Evolutionary conservation across 1,140 invertebrate genomes (phyloP).

Genomic region (Aphaenogaster rudis): DNA sequence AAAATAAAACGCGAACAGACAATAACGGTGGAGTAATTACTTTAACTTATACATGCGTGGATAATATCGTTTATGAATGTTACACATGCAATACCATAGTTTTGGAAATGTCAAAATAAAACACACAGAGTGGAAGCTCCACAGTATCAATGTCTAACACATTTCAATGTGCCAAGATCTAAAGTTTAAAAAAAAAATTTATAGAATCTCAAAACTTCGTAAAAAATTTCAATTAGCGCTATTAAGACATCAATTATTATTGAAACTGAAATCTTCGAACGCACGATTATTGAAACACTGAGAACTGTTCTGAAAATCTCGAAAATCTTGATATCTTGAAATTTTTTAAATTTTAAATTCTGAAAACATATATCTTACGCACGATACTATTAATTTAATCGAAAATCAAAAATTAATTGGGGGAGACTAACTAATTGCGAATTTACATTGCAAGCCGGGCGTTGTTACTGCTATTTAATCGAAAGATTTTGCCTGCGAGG

Average conservation of each 20-base stretch:
- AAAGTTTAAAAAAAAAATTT: not conserved
- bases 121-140: not conserved
- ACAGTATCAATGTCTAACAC: not conserved
- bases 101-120: conserved; percentile 4
- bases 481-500: conserved; percentile 67
- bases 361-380: not conserved
- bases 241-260: not conserved
- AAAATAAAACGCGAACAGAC: not conserved
- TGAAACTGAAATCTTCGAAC: not conserved
- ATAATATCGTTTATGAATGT: not conserved
- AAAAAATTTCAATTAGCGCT: not conserved
- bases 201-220: not conserved
- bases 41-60: not conserved
- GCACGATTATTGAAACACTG: not conserved
- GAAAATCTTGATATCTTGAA: not conserved
- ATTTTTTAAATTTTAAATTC: not conserved
- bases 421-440: conserved; percentile 67
- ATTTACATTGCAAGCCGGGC: conserved; percentile 62
- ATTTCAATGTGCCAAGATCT: not conserved
- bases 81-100: not conserved
- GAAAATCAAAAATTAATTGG: conserved; percentile 63
- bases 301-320: not conserved
- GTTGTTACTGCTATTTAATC: conserved; percentile 73
- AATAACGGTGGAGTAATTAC: not conserved
- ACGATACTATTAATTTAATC: not conserved